Evolutionary conservation across 2,888 invertebrate genomes (phyloP).

Genomic region (Drosophila affinis): DNA sequence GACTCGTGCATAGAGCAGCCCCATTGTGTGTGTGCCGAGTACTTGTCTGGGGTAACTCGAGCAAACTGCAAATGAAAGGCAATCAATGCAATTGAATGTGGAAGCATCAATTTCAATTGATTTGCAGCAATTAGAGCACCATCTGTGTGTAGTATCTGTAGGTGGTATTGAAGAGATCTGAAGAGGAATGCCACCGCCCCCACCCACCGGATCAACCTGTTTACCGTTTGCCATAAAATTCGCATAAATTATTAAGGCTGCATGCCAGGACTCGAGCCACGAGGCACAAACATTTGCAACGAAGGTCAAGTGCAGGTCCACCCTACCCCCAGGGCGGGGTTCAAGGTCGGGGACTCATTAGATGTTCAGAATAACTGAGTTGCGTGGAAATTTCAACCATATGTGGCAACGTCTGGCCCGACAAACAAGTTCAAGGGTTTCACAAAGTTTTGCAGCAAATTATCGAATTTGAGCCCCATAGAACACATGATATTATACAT

Average conservation of each 20-base stretch:
- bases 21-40: neutral
- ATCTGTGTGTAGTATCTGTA: conserved; percentile 18
- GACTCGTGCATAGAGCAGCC: neutral
- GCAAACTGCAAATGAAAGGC: conserved; percentile 31
- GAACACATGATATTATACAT: neutral
- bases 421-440: neutral
- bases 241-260: conserved; percentile 57
- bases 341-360: conserved; percentile 4
- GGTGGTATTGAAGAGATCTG: conserved; percentile 15
- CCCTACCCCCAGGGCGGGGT: neutral
- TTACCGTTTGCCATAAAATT: conserved; percentile 33
- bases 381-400: conserved; percentile 18
- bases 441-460: neutral
- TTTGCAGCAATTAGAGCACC: conserved; percentile 49
- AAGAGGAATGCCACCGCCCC: too few species aligned
- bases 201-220: too few species aligned
- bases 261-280: conserved; percentile 21
- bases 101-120: conserved; percentile 62
- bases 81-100: conserved; percentile 55
- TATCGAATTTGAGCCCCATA: neutral
- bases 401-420: neutral
- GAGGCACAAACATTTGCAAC: conserved; percentile 35
- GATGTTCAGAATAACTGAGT: conserved; percentile 23
- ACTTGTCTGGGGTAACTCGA: conserved; percentile 10
- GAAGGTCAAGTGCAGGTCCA: conserved; percentile 22